Conservation (phyloP, 2,888 invertebrate genomes). For the Emesis furor region DNA sequence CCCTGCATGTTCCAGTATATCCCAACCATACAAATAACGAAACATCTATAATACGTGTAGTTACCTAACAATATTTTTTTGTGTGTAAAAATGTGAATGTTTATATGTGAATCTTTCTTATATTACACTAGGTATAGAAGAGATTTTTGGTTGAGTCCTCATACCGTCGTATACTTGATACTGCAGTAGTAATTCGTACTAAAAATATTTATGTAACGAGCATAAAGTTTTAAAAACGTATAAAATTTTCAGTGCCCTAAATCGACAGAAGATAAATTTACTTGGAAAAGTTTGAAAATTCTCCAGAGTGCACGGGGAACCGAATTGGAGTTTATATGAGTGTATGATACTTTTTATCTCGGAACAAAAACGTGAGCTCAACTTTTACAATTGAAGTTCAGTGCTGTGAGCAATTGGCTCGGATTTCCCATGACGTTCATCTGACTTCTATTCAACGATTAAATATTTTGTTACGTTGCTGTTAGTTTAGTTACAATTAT, state of each 20-base stretch:
- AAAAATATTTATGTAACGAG: not conserved
- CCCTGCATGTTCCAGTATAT: no score
- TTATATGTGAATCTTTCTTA: no score
- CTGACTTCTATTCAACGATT: conserved; percentile 25
- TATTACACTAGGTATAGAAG: no score
- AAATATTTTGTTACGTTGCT: not conserved
- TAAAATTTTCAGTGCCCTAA: not conserved
- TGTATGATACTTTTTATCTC: conserved; percentile 71
- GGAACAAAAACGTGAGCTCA: conserved; percentile 67
- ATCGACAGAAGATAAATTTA: not conserved
- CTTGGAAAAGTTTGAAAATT: conserved; percentile 6
- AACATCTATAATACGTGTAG: no score
- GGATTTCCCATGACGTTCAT: conserved; percentile 85
- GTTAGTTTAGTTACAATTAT: not conserved
- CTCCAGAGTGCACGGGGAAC: conserved; percentile 17
- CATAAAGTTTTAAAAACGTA: not conserved
- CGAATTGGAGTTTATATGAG: conserved; percentile 69
- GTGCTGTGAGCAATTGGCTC: conserved; percentile 68
- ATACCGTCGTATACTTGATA: no score
- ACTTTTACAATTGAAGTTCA: conserved; percentile 75
- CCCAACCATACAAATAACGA: no score
- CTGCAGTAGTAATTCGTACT: no score
- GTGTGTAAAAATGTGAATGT: no score
- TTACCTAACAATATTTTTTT: no score
- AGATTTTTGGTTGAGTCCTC: no score